Base-by-base conservation (phyloP, 2,797 vertebrate genomes). In the Anomalospiza imberbis region DNA sequence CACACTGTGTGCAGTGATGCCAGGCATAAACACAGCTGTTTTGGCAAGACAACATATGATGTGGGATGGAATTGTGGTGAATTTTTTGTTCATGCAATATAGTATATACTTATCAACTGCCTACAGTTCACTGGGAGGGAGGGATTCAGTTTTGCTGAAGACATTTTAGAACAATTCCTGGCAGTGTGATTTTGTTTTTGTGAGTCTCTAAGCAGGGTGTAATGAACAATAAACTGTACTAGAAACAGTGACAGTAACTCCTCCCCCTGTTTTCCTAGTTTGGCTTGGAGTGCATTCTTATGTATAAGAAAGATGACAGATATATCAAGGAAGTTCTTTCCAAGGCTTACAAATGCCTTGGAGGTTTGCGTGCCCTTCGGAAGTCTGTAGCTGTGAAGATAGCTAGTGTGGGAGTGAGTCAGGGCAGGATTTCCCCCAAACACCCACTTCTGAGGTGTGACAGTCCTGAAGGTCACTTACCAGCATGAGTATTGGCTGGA, bases 341-440 rank as follows among this genome's bases (percentile, higher is more conserved):
- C 78, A 53, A 62, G 81, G 77, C 75, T 91, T 84, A 65, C 3
- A 0, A 73, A 94, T 91, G 94, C 76, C 72, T 88, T 67, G 74
- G 96, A 94, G 74, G 76, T 92, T 97, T 91, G 82, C 40, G 42
- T 58, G 72, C 89, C 95, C 72, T 86, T 95, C 94, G 95, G 96
- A 98, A 93, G 88, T 93, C 95, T 96, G 92, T 92, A 91, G 75
- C 89, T 85, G 91, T 97, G 91, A 92, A 97, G 97, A 96, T 93
- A 97, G 91, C 34, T 51, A 48, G 61, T 71, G 75, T 21, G 5
- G 61, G 83, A 91, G 85, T 95, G 95, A 97, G 92, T 96, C 78
- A 95, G 95, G 91, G 79, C 93, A 94, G 91, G 95, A 95, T 90
- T 91, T 93, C 89, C 86, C 90, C 63, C 71, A 53, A 67, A 72